Percentiles rank a stretch among this genome's conserved stretches.
Evolutionary conservation across 2,797 vertebrate genomes (phyloP).

Genomic region (Dermochelys coriacea): DNA sequence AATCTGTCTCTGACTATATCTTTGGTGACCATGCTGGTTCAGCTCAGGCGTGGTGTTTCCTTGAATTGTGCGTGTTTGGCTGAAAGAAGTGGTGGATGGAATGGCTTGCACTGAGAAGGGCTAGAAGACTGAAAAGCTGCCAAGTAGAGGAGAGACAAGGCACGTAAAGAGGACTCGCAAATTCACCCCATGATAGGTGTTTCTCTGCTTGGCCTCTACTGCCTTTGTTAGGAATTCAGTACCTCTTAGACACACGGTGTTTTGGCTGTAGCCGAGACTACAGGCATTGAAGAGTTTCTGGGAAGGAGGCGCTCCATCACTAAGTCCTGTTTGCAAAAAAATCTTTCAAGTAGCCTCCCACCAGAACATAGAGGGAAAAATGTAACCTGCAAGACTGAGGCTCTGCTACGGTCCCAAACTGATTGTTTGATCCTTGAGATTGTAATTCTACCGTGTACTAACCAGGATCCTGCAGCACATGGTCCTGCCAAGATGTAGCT

Average conservation of each 20-base stretch:
- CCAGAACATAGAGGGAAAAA: background rate
- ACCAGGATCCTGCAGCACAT: background rate
- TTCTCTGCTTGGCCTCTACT: background rate
- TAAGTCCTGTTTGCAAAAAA: background rate
- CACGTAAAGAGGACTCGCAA: background rate
- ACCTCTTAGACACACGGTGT: conserved; percentile 25
- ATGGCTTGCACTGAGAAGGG: conserved; percentile 42
- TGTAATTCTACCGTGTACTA: background rate
- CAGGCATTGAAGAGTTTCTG: background rate
- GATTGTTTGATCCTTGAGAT: background rate
- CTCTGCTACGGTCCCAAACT: background rate
- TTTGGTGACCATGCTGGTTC: background rate
- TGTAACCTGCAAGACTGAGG: background rate
- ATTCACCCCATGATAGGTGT: conserved; percentile 22
- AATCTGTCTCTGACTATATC: background rate
- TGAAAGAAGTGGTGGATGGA: conserved; percentile 37
- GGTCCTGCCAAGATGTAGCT: background rate
- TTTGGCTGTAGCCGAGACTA: conserved; percentile 24
- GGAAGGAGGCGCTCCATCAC: background rate
- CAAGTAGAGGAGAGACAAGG: conserved; percentile 14
- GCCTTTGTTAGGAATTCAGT: background rate
- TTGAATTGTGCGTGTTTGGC: conserved; percentile 43
- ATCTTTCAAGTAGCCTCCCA: background rate
- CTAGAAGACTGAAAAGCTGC: background rate
- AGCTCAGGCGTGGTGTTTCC: conserved; percentile 60